Evolutionary conservation across 2,113 vertebrate genomes (phyloP), one percentile per base, ranked within the genome.

Genomic region (Oncorhynchus kisutch): DNA sequence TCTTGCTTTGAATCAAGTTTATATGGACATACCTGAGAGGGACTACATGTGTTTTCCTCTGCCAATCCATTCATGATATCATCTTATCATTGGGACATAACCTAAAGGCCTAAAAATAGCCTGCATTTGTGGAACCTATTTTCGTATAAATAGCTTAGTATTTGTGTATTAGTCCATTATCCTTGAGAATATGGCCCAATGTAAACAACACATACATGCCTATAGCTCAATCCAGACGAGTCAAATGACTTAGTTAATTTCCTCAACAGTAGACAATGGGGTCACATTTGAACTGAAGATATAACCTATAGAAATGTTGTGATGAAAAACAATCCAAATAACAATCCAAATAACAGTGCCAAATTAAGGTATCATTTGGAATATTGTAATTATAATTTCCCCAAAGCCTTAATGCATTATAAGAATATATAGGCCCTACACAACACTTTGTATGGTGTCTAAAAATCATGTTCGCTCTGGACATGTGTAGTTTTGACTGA

Each of bases 401-500:
- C 65, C 2, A 57, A 57, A 57, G 54, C 54, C 1, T 57, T 57
- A 57, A 57, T 62, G n/a, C 5, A 5, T n/a, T 62, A 22, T 7
- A 62, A 9, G 7, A 62, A n/a, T 45, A 45, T 45, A 11, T 24
- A 62, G 59, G 59, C 7, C 2, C 59, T 22, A 60, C n/a, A 60
- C 5, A 7, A 6, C 16, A 60, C 20, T 22, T 20, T 60, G 59
- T 60, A 22, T 45, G 34, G 25, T 48, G 14, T 60, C 20, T 29
- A 45, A 48, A 45, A 75, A 29, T 76, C 64, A 72, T 16, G 64
- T 27, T 34, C 5, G 49, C 14, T 57, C 24, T 62, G 72, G 34
- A 39, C 67, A 34, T 25, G 73, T 70, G 70, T 51, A 68, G 27
- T 48, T 60, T 22, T 66, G 45, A 20, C 71, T 69, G 69, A 73